phyloP scores from a whole-genome alignment of 2,888 invertebrate genomes.

The Galerucella calmariensis region DNA sequence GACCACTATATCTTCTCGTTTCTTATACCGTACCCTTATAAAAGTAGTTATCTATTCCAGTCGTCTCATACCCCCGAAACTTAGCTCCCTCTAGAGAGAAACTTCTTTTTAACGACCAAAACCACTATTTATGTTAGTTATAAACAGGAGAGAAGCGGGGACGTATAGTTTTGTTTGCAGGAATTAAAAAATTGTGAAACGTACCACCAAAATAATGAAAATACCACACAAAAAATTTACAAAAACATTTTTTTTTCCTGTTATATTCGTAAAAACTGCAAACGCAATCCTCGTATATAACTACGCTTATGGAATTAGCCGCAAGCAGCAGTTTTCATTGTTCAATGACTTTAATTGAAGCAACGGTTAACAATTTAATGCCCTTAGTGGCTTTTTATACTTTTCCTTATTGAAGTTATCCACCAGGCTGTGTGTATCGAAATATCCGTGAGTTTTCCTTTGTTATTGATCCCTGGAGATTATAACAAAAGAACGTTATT shows the following conservation, averaged over 20 bases:
- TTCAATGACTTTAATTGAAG: slow-evolving; percentile 41
- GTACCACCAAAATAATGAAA: no score
- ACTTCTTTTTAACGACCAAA: slow-evolving; percentile 55
- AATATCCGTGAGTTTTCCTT: slow-evolving; percentile 36
- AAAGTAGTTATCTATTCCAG: slow-evolving; percentile 51
- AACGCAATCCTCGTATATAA: neutral
- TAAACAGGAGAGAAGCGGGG: slow-evolving; percentile 43
- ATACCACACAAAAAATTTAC: no score
- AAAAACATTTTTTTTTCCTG: slow-evolving; percentile 66
- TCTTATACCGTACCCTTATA: slow-evolving; percentile 33
- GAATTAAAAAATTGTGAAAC: slow-evolving; percentile 19
- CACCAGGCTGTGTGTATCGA: slow-evolving; percentile 23
- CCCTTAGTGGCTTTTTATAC: slow-evolving; percentile 30
- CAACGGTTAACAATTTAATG: slow-evolving; percentile 43
- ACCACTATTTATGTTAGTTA: slow-evolving; percentile 53
- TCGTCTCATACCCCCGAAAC: slow-evolving; percentile 50
- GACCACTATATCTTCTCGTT: slow-evolving; percentile 26
- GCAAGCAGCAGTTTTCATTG: slow-evolving; percentile 21
- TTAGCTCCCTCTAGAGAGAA: slow-evolving; percentile 53
- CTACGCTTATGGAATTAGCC: neutral
- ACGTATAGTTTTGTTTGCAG: slow-evolving; percentile 42
- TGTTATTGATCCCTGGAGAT: slow-evolving; percentile 39
- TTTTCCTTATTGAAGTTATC: slow-evolving; percentile 8
- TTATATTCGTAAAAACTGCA: neutral
- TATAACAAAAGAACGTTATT: slow-evolving; percentile 40